Evolutionary conservation across 2,113 vertebrate species (phyloP).

Genomic region (Rhinopomastus cyanomelas): DNA sequence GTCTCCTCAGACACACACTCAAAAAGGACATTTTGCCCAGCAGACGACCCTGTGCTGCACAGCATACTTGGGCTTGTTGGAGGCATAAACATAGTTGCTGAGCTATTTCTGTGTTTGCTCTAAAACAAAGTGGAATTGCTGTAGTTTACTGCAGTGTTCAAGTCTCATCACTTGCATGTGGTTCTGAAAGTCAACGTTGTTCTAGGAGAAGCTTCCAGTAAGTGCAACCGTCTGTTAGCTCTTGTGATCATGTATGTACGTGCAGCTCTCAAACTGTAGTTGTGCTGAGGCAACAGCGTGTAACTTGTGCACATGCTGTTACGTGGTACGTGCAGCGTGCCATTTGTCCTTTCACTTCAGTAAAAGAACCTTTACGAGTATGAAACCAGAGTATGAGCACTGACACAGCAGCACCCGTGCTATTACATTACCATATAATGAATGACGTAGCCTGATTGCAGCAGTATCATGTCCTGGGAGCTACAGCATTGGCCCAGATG

Average conservation of each 20-base stretch:
- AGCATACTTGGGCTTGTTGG: neutral
- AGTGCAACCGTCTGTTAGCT: accelerated
- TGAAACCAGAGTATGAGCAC: neutral
- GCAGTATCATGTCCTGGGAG: neutral
- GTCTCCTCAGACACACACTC: neutral
- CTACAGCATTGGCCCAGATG: neutral
- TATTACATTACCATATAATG: neutral
- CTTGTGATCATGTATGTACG: accelerated
- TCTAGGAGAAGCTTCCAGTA: neutral
- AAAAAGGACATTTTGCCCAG: accelerated
- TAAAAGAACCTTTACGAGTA: neutral
- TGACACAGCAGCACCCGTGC: neutral
- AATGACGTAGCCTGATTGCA: neutral
- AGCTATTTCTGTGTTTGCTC: neutral
- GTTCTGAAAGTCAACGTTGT: neutral
- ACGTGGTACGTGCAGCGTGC: neutral
- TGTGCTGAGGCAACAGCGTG: neutral
- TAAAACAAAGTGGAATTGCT: neutral
- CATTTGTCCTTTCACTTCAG: neutral
- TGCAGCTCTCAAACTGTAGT: neutral
- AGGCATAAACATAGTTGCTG: neutral
- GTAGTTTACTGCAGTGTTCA: neutral
- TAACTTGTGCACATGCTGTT: accelerated
- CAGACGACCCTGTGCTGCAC: neutral
- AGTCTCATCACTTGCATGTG: neutral